Percentiles rank a stretch among this genome's conserved stretches.
These are phyloP conservation scores for Poliocrania exsul DNA, from an alignment of 2,797 vertebrate species.

Conservation along the genomic window DNA sequence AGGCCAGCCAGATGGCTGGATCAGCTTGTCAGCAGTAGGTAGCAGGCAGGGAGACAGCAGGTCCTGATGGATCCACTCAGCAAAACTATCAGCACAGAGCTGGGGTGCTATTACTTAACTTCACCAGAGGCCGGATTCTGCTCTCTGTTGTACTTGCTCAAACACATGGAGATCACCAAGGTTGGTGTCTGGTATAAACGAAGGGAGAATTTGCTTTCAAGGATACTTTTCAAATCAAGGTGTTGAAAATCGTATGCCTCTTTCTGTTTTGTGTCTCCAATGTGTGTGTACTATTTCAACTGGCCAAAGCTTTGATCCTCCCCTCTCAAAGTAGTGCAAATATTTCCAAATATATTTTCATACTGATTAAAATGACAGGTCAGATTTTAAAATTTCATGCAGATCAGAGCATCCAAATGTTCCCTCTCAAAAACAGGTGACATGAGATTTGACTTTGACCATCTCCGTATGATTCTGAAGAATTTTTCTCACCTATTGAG, in stretches of 20 bases:
- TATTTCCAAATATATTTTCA: not conserved
- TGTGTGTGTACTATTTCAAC: not conserved
- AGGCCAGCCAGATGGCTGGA: not conserved
- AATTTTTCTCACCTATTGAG: not conserved
- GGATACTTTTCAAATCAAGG: not conserved
- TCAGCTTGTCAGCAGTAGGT: not conserved
- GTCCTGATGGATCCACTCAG: conserved; percentile 15
- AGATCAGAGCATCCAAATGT: not conserved
- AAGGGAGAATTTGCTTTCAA: not conserved
- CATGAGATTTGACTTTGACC: not conserved
- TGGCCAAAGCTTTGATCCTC: not conserved
- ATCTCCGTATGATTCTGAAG: not conserved
- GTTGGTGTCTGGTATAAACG: not conserved
- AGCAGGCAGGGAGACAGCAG: not conserved
- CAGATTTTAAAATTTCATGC: not conserved
- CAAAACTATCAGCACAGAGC: not conserved
- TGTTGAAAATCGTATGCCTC: conserved; percentile 19
- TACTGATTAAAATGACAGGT: not conserved
- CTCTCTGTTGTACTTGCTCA: not conserved
- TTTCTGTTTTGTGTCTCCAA: not conserved
- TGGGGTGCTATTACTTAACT: not conserved
- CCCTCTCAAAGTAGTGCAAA: not conserved
- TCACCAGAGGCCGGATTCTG: accelerated
- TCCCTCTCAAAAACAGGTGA: not conserved
- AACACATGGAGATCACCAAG: not conserved